Evolutionary conservation across 1,140 invertebrate species (phyloP), one percentile per base, ranked within the genome.

Genomic region (Riptortus pedestris): DNA sequence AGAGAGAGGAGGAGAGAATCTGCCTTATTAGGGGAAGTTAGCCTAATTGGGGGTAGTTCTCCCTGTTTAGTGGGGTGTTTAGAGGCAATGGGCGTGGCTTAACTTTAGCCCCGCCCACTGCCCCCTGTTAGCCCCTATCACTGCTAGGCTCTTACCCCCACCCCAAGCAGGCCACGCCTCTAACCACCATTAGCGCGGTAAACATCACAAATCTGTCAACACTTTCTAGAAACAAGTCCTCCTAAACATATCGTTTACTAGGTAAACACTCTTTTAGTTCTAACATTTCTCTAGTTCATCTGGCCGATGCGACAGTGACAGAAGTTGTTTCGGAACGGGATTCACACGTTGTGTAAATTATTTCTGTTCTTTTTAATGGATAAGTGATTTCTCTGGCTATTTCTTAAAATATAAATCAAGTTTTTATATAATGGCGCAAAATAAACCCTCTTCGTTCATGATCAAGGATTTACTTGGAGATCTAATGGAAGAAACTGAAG

Each of bases 381-480:
- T n/a, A 43, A 12, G 26, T 62, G 9, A 64, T 66, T 20, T 22
- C 22, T 47, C 2, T 2, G 2, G 18, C 11, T 45, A n/a, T 45
- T 45, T n/a, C 18, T 45, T 14, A n/a, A 2, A 18, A 20, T 47
- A 5, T 47, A 20, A 18, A 4, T 20, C 18, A 9, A 47, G 1
- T n/a, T 47, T 20, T 47, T 3, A 38, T 16, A 38, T 38, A n/a
- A n/a, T n/a, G n/a, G n/a, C n/a, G n/a, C n/a, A n/a, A n/a, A n/a
- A n/a, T 60, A 67, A 60, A 65, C 66, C 59, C 1, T 60, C 59
- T 9, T 69, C 67, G n/a, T 69, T 69, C 38, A 38, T 69, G 24
- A 69, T 69, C 27, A 65, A 66, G 18, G 67, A 69, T 16, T 29
- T 69, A 11, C 55, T 69, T 4, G 64, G 67, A 28, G 67, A 69